Conservation (phyloP, 2,113 vertebrate genomes). For the Chaetops frenatus region DNA sequence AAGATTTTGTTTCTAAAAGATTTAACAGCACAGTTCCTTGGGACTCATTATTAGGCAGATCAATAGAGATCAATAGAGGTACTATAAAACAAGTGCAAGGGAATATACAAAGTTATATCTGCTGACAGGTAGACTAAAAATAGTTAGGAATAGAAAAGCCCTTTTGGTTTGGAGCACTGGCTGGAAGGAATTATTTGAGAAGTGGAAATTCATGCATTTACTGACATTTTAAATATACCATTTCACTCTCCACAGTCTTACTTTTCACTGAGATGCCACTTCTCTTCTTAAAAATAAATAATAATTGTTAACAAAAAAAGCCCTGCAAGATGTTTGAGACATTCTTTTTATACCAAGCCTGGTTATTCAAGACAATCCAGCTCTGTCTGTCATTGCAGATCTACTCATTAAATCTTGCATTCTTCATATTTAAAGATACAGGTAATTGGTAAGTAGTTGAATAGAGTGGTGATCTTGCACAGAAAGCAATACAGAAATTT, state of each 20-base stretch:
- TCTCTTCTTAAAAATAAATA: neutral
- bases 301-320: neutral
- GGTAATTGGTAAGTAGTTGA: neutral
- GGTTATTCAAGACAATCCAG: neutral
- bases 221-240: neutral
- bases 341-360: neutral
- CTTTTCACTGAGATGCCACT: neutral
- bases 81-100: slow-evolving; percentile 12
- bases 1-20: slow-evolving; percentile 34
- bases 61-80: slow-evolving; percentile 27
- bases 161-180: neutral
- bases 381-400: neutral
- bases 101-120: neutral
- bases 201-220: neutral
- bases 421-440: neutral
- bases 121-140: neutral
- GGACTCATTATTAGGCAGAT: slow-evolving; percentile 30
- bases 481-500: neutral
- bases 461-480: neutral
- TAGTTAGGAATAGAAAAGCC: neutral
- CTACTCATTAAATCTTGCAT: neutral
- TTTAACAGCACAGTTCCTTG: slow-evolving; percentile 2
- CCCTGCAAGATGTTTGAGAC: neutral
- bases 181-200: neutral
- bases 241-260: neutral